Percentiles rank a stretch among this genome's conserved stretches.
Conservation (phyloP, 30 jellyfish, hydroid and myxozoan species). For the Chrysaora quinquecirrha region DNA sequence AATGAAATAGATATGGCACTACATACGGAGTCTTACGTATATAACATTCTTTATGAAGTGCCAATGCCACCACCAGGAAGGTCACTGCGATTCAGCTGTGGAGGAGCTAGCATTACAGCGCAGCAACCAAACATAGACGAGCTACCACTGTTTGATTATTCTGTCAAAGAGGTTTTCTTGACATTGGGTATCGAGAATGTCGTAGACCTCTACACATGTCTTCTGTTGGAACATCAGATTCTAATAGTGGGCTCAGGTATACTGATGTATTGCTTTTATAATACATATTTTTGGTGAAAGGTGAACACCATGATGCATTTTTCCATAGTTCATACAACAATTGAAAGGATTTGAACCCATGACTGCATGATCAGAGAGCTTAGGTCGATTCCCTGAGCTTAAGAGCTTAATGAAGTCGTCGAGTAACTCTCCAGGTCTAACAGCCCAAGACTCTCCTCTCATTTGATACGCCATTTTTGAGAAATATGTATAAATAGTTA, state of each 20-base stretch:
- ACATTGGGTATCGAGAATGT: conserved; percentile 92
- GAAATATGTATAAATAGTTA: too few relatives aligned
- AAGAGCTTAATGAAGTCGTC: too few relatives aligned
- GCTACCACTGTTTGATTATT: conserved; percentile 86
- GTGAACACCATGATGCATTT: too few relatives aligned
- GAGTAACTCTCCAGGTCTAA: too few relatives aligned
- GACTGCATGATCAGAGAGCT: too few relatives aligned
- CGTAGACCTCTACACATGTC: conserved; percentile 95
- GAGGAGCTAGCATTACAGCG: conserved; percentile 77
- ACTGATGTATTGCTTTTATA: too few relatives aligned
- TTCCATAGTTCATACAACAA: too few relatives aligned
- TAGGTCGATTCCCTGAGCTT: too few relatives aligned
- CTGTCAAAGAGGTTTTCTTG: conserved; percentile 79
- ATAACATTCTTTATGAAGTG: conserved; percentile 79
- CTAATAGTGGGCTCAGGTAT: conserved; percentile 87
- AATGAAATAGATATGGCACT: conserved; percentile 71
- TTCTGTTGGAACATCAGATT: conserved; percentile 93
- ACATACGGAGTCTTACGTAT: conserved; percentile 81
- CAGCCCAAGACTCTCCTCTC: too few relatives aligned
- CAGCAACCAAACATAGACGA: conserved; percentile 83
- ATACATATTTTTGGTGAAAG: too few relatives aligned
- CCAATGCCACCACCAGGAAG: conserved; percentile 99
- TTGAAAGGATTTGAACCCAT: too few relatives aligned
- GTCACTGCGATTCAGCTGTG: conserved; percentile 75
- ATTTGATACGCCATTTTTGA: too few relatives aligned